phyloP scores from a whole-genome alignment of 2,797 vertebrate genomes.

The Pipistrellus nathusii region DNA sequence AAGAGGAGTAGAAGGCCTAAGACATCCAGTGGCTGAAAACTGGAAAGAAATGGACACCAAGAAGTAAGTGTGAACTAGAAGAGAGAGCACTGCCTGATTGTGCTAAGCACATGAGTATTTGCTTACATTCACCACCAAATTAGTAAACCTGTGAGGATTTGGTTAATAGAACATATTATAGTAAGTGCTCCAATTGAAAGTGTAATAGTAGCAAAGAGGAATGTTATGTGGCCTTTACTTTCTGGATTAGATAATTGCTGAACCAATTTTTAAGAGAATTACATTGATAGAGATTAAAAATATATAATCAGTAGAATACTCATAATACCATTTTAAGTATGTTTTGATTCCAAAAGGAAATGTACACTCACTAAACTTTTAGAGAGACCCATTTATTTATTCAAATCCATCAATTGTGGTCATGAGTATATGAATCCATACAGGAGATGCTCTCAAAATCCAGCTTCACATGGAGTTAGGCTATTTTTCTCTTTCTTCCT shows the following conservation, averaged over 20 bases:
- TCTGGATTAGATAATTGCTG: neutral
- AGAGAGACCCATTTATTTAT: neutral
- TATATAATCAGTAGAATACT: neutral
- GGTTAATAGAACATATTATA: neutral
- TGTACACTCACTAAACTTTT: neutral
- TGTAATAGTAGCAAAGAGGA: neutral
- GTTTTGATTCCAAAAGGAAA: conserved; percentile 13
- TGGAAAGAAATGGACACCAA: neutral
- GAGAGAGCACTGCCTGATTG: neutral
- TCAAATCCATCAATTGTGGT: neutral
- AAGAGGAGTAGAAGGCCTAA: neutral
- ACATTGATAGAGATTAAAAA: neutral
- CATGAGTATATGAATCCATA: neutral
- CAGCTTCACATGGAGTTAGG: neutral
- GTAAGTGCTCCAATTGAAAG: neutral
- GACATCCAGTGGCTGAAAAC: neutral
- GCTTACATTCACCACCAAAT: neutral
- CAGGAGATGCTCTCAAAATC: neutral
- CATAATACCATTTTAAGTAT: neutral
- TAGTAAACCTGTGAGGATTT: neutral
- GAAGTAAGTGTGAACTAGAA: neutral
- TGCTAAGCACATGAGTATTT: neutral
- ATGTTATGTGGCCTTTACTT: neutral
- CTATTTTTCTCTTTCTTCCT: neutral
- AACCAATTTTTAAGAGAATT: conserved; percentile 13